phyloP scores from a whole-genome alignment of 1,140 invertebrate genomes.

The Leptoteleia sp. region DNA sequence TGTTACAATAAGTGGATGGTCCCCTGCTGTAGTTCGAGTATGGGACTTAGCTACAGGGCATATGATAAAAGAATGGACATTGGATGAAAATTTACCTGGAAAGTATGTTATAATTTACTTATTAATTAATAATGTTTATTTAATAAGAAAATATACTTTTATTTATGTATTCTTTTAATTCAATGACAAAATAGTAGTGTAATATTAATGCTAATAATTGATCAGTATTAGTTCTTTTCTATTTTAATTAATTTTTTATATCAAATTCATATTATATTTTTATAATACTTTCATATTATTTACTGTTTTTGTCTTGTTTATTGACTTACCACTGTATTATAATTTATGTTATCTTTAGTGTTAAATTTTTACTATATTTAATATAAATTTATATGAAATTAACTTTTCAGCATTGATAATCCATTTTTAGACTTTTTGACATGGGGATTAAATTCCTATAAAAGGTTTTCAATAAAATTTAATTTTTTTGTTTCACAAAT shows the following conservation, averaged over 20 bases:
- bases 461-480: slow-evolving; percentile 74
- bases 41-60: slow-evolving; percentile 89
- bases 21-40: slow-evolving; percentile 87
- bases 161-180: too few species aligned
- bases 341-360: too few species aligned
- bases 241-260: too few species aligned
- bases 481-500: slow-evolving; percentile 13
- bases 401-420: slow-evolving; percentile 73
- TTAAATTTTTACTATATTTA: too few species aligned
- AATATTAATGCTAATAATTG: too few species aligned
- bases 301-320: too few species aligned
- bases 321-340: too few species aligned
- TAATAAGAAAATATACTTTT: too few species aligned
- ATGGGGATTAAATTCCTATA: slow-evolving; percentile 74
- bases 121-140: slow-evolving; percentile 2
- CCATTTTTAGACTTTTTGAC: slow-evolving; percentile 80
- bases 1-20: slow-evolving; percentile 87
- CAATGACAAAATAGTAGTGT: too few species aligned
- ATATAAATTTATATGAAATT: slow-evolving; percentile 11
- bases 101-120: slow-evolving; percentile 66
- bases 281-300: too few species aligned
- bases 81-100: slow-evolving; percentile 78
- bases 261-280: too few species aligned
- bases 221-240: too few species aligned
- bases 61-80: slow-evolving; percentile 81